Conservation (phyloP, 2,888 invertebrate genomes). For the Drosophila neonasuta region DNA sequence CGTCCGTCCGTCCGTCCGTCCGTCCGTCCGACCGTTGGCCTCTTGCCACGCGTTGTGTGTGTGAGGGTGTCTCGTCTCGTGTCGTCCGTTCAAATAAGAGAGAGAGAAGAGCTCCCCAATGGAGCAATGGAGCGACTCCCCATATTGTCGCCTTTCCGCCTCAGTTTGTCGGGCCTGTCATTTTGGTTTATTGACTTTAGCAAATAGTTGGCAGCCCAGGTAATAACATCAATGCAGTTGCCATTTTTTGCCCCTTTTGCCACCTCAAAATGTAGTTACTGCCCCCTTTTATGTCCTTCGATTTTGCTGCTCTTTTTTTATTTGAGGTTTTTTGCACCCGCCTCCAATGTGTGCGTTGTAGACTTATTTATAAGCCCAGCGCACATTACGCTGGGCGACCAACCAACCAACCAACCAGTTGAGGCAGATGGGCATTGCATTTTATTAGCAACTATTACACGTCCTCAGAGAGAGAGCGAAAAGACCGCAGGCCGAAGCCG, state of each 20-base stretch:
- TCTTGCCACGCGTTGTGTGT: background rate
- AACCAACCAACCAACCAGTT: background rate
- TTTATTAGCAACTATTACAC: conserved; percentile 77
- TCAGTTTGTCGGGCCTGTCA: conserved; percentile 54
- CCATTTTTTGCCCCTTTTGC: conserved; percentile 66
- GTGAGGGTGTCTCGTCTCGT: conserved; percentile 39
- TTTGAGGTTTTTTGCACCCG: background rate
- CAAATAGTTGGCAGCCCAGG: conserved; percentile 75
- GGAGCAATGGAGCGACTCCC: background rate
- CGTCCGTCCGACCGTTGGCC: background rate
- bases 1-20: no score
- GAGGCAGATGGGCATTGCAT: conserved; percentile 71
- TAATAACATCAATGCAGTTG: conserved; percentile 79
- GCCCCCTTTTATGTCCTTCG: background rate
- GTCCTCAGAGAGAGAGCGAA: conserved; percentile 41
- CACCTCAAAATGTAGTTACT: conserved; percentile 14
- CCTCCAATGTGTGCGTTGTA: conserved; percentile 14
- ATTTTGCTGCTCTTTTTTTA: background rate
- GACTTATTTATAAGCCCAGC: conserved; percentile 41
- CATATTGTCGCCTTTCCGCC: conserved; percentile 46
- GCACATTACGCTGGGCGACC: conserved; percentile 1
- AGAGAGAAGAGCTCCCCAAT: background rate
- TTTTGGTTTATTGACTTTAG: conserved; percentile 77
- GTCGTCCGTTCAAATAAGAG: background rate
- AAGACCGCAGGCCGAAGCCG: conserved; percentile 23